These are phyloP conservation scores for Dipodomys stephensi DNA, from an alignment of 2,113 vertebrate species.

Conservation along the genomic window DNA sequence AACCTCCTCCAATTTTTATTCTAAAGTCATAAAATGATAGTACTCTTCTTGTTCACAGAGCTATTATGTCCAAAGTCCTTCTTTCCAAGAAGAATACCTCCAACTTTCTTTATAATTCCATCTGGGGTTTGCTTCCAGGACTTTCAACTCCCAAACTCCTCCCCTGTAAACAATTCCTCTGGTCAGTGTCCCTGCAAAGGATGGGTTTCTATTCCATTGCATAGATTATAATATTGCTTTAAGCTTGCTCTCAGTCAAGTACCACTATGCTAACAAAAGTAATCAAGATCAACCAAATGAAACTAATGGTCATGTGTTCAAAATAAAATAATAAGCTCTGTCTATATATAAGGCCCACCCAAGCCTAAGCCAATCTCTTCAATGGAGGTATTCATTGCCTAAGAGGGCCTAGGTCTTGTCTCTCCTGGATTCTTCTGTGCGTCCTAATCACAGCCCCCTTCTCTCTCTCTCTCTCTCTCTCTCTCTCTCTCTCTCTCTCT, in stretches of 20 bases:
- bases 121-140: background rate
- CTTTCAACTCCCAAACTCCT: background rate
- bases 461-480: too few relatives aligned
- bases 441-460: background rate
- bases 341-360: background rate
- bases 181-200: background rate
- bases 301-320: background rate
- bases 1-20: background rate
- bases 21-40: background rate
- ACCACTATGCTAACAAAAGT: background rate
- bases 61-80: background rate
- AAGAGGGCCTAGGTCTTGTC: too few relatives aligned
- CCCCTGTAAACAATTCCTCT: background rate
- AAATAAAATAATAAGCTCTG: slow-evolving; percentile 8
- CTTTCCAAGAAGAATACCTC: background rate
- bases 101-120: background rate
- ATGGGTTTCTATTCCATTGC: background rate
- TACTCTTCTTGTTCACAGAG: background rate
- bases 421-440: background rate
- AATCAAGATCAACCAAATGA: background rate
- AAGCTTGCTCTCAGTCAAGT: background rate
- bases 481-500: too few relatives aligned
- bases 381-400: background rate
- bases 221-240: background rate
- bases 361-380: slow-evolving; percentile 11